phyloP scores from a whole-genome alignment of 2,797 vertebrate genomes.

The Enteromius radiatus region DNA sequence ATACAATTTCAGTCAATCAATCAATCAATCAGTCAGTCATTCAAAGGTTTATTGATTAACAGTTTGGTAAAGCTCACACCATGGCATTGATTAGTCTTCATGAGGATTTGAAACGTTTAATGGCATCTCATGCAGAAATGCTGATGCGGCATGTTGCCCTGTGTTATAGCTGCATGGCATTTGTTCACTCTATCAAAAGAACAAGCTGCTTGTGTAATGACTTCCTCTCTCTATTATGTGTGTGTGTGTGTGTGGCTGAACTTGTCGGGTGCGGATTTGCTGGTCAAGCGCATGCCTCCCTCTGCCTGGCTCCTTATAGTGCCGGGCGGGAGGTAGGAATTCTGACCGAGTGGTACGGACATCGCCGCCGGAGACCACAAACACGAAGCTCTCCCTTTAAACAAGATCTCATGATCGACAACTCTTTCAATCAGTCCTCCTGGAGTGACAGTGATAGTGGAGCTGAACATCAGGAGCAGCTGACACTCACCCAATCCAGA shows the following conservation, averaged over 20 bases:
- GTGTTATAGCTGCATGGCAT: constrained; percentile 54
- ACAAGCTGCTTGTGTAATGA: constrained; percentile 57
- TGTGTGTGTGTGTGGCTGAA: not conserved
- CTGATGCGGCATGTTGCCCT: constrained; percentile 61
- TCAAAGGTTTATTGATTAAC: not conserved
- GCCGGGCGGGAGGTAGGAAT: constrained; percentile 80
- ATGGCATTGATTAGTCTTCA: not conserved
- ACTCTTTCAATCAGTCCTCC: constrained; percentile 66
- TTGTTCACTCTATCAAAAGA: constrained; percentile 66
- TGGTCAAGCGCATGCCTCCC: constrained; percentile 80
- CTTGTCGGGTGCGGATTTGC: constrained; percentile 82
- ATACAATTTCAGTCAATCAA: not conserved
- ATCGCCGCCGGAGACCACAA: constrained; percentile 86
- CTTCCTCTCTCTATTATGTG: constrained; percentile 49
- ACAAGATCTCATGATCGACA: constrained; percentile 85
- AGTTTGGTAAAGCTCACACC: not conserved
- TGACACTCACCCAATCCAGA: not conserved
- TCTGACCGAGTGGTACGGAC: constrained; percentile 91
- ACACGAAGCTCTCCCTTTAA: constrained; percentile 83
- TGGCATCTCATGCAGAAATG: constrained; percentile 57
- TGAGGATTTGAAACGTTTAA: not conserved
- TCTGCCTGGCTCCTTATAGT: constrained; percentile 86
- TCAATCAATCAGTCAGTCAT: too few species aligned
- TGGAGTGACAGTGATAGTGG: not conserved
- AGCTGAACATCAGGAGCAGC: constrained; percentile 4